Base-by-base conservation (phyloP, 2,888 invertebrate species). In the Perithous albicinctus region DNA sequence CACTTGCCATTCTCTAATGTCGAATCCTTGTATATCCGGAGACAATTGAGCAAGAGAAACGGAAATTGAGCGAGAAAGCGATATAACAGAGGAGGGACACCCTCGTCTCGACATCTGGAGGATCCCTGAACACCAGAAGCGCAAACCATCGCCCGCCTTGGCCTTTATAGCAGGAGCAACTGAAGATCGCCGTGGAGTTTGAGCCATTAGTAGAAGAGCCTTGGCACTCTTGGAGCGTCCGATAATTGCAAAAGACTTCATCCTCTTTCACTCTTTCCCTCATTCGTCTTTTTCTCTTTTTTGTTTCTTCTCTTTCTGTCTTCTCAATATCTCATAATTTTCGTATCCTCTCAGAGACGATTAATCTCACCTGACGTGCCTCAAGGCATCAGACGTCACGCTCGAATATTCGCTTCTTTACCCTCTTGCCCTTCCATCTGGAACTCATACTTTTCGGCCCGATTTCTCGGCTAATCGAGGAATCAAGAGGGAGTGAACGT, bases 181-280 rank as follows among this genome's bases (percentile, higher is more conserved):
- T 54, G 51, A 59, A 77, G 64, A 54, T 67, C 72, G 66, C 54
- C 66, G 20, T 23, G 46, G 41, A 59, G 46, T 64, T 77, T 79
- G 78, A 78, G 82, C 87, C 88, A 87, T 88, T 88, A 89, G 86
- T 84, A 80, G 78, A 84, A 85, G 84, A 82, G 84, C 72, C 18
- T 4, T 18, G 41, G 84, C 85, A 86, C 86, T 82, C 78, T 63
- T 66, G 54, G 70, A 35, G 74, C 72, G 82, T 80, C 87, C 86
- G 87, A 88, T 89, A 88, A 89, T 89, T 88, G 86, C 88, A 83
- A n/a, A n/a, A 87, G 86, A 86, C 86, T 86, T 72, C 70, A 18
- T 46, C 32, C 64, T 75, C 78, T 48, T 29, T 76, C 67, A 6
- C 38, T 43, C 35, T 43, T 32, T 51, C 66, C 6, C 26, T 48